These are phyloP conservation scores for Campoletis raptor DNA, from an alignment of 2,888 invertebrate genomes.

Conservation along the genomic window DNA sequence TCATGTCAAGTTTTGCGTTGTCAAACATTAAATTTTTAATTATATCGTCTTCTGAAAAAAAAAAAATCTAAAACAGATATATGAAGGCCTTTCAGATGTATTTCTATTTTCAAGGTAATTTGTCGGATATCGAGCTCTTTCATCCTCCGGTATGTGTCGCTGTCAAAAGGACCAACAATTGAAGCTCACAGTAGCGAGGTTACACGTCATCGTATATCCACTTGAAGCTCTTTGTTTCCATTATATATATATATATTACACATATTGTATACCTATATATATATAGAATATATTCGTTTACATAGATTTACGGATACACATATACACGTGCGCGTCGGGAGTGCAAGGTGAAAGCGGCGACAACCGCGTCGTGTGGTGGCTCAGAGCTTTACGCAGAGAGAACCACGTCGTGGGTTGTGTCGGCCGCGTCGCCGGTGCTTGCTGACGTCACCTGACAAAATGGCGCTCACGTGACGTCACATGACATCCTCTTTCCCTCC, in stretches of 20 bases:
- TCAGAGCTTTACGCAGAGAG: constrained; percentile 67
- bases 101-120: constrained; percentile 31
- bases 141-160: constrained; percentile 16
- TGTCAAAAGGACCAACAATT: constrained; percentile 59
- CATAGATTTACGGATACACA: background rate
- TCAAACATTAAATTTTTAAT: background rate
- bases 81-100: background rate
- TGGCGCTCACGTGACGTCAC: constrained; percentile 85
- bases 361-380: constrained; percentile 53
- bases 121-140: constrained; percentile 33
- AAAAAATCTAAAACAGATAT: background rate
- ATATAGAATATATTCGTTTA: background rate
- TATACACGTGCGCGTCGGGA: constrained; percentile 67
- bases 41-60: too few species aligned
- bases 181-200: constrained; percentile 41
- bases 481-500: constrained; percentile 58
- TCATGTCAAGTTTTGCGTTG: background rate
- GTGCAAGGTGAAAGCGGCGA: constrained; percentile 71
- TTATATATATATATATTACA: background rate
- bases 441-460: constrained; percentile 86
- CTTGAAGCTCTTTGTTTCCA: background rate
- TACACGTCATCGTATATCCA: constrained; percentile 45
- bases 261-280: constrained; percentile 5
- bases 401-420: constrained; percentile 74
- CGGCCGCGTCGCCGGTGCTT: constrained; percentile 75